Base-by-base conservation (phyloP, 1,140 invertebrate species). In the Cataglyphis hispanica region DNA sequence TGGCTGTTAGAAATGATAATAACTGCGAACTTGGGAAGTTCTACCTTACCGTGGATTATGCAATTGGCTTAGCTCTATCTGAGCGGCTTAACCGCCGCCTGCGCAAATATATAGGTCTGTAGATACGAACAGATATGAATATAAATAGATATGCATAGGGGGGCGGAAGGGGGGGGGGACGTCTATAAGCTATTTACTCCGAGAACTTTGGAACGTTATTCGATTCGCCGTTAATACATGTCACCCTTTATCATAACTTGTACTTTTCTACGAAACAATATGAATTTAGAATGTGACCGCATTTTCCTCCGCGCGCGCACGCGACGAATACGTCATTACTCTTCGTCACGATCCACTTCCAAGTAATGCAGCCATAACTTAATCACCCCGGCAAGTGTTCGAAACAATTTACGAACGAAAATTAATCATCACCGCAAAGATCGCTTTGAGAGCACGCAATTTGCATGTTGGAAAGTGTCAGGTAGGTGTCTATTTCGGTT, bases 1-100 rank as follows among this genome's bases (percentile, higher is more conserved):
- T 50, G 75, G 84, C 89, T 89, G 87, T 90, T 89, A 87, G 85
- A 84, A 89, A 89, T 90, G 83, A 90, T 90, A 90, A 89, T 88
- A 84, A 86, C 61, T 58, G 75, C 46, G 67, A 75, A 76, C 89
- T 85, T 81, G 87, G 84, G 88, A 90, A 90, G 81, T 88, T 86
- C 75, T 66, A 31, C 63, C 56, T 77, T 86, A 78, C 75, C 69
- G 85, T 85, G 86, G 84, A 90, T 87, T 87, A 90, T 89, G 84
- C 87, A 86, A 89, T 87, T 66, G 64, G 58, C 64, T 78, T 58
- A 61, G 50, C 43, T 85, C 74, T 85, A 85, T 78, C 74, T 78
- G 84, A 67, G 76, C 63, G 53, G 84, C 75, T 85, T 85, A 85
- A 67, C 50, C 25, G 75, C 27, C 53, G 56, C 78, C 63, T 85